Evolutionary conservation across 2,888 invertebrate species (phyloP), one percentile per base, ranked within the genome.

Genomic region (Kryphioiulus occultus): DNA sequence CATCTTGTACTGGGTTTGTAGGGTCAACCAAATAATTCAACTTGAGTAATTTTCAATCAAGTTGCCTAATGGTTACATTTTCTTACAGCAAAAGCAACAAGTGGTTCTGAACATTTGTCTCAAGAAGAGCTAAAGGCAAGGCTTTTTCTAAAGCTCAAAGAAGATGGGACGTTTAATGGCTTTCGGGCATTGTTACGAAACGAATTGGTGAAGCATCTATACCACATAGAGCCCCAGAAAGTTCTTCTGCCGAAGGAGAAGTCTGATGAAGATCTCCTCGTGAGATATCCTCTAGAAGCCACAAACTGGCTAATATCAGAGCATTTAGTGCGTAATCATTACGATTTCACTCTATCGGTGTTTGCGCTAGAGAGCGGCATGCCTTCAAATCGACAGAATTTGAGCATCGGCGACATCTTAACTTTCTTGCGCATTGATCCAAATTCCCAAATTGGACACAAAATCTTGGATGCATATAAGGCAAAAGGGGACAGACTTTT

Each of bases 341-440:
- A 85, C 26, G 47, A 85, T 10, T 85, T 85, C 47, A 85, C 86
- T n/a, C 26, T 85, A 26, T 85, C 86, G 9, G 86, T 85, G n/a
- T 85, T 85, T 85, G 44, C 30, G 1, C 47, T 85, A 12, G 86
- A 85, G 15, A 85, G 86, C 44, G 86, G 86, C 35, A 84, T 35
- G 35, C 42, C 84, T n/a, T 84, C 84, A n/a, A 42, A 42, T 84
- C 84, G 84, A 22, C 42, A 42, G 19, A 84, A 19, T 22, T 84
- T 84, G n/a, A 35, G 39, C 7, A 84, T 84, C 5, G 84, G 84
- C n/a, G 84, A 84, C 22, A 84, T 84, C 32, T 42, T 84, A n/a
- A 84, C n/a, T 42, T 84, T 84, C 84, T 22, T 84, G n/a, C 39
- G 35, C 9, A 84, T 84, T 7, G 22, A 84, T 35, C 42, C 32